Conservation (phyloP, 2,113 vertebrate species). For the Zingel zingel region DNA sequence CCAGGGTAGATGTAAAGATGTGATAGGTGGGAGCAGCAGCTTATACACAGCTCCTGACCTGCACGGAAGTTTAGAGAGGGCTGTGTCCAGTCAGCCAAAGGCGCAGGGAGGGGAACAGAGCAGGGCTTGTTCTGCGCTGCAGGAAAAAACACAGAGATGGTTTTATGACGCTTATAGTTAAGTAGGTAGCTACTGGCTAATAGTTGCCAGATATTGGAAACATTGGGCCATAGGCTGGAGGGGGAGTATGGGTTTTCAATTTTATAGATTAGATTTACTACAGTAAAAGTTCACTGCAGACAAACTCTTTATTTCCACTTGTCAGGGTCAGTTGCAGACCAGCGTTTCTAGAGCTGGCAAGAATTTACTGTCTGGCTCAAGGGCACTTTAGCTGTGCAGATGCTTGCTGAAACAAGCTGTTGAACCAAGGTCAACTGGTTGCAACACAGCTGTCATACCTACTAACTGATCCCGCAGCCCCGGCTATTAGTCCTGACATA, state of each 20-base stretch:
- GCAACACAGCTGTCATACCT: background rate
- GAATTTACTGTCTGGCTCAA: constrained; percentile 24
- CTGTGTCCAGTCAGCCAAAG: constrained; percentile 19
- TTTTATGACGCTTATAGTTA: constrained; percentile 60
- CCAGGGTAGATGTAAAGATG: constrained; percentile 36
- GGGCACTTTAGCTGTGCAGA: constrained; percentile 24
- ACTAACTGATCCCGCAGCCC: constrained; percentile 3
- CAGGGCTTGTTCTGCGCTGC: constrained; percentile 54
- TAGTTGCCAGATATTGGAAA: constrained; percentile 42
- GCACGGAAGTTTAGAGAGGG: constrained; percentile 46
- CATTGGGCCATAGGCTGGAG: constrained; percentile 19
- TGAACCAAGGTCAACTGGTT: constrained; percentile 22
- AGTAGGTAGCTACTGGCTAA: constrained; percentile 44
- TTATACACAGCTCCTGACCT: constrained; percentile 36
- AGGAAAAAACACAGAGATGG: constrained; percentile 65
- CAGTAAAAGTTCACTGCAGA: constrained; percentile 6
- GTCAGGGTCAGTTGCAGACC: constrained; percentile 2
- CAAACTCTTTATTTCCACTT: background rate
- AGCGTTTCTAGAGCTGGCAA: background rate
- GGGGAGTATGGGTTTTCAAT: constrained; percentile 24
- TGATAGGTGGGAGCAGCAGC: constrained; percentile 39
- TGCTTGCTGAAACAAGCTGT: constrained; percentile 7
- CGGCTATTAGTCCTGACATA: background rate
- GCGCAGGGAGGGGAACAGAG: constrained; percentile 59
- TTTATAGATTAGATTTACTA: background rate